Evolutionary conservation across 2,797 vertebrate species (phyloP), one percentile per base, ranked within the genome.

Genomic region (Spinibarbus caldwelli): DNA sequence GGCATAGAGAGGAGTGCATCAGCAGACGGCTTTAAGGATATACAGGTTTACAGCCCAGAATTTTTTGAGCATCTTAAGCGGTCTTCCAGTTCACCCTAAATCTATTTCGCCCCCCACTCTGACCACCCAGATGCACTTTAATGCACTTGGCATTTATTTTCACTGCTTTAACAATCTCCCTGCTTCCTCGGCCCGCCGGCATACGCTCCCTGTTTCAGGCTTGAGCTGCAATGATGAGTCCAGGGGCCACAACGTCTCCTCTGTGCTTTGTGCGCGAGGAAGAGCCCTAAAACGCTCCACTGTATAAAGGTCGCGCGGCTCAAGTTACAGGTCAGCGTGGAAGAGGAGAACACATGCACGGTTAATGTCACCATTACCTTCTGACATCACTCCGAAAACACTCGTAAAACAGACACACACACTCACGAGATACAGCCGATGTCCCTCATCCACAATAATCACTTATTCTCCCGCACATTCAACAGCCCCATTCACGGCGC

Each of bases 311-410:
- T 89, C 83, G 12, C 23, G 6, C 41, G 59, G 79, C 86, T 90
- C 85, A 4, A 34, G 80, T 89, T 89, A 87, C 90, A 90, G 88
- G 88, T 90, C 90, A 88, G 47, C 29, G n/a, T 77, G 8, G 38
- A 64, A 73, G 85, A 89, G 79, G 29, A 5, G 43, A 81, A 83
- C 85, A 80, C 73, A 76, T 47, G 68, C 81, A 49, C 57, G 4
- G 36, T 80, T 72, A 86, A 83, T 80, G 47, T 64, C 54, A 76
- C 83, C 26, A 34, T 86, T 76, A 89, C 75, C 29, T 62, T 79
- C 79, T 89, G 88, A 89, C 84, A 87, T 89, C 87, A 89, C 77
- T 88, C 72, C 54, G 52, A 86, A 88, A 90, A 90, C 89, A 90
- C 82, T 85, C 71, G 31, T 90, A 45, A 88, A 87, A 84, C 84